Conservation (phyloP, 2,888 invertebrate genomes). For the Sepiola atlantica region DNA sequence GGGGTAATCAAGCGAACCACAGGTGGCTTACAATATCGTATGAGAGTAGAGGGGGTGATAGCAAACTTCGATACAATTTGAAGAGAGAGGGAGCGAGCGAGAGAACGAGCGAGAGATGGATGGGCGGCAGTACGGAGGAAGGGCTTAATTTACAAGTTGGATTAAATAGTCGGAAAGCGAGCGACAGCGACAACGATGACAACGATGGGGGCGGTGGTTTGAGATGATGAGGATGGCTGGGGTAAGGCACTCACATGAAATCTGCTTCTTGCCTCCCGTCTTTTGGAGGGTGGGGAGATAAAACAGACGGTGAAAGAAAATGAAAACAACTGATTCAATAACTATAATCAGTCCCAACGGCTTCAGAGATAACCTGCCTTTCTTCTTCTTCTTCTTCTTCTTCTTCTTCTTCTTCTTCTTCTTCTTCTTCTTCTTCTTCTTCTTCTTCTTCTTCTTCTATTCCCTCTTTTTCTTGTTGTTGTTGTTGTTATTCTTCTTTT, state of each 20-base stretch:
- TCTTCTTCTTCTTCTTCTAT: background rate
- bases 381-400: no score
- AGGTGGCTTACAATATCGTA: constrained; percentile 36
- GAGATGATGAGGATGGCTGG: background rate
- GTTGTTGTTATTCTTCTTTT: background rate
- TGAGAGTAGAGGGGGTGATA: constrained; percentile 38
- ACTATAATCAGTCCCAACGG: background rate
- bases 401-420: background rate
- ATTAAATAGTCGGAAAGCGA: background rate
- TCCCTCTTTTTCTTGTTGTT: background rate
- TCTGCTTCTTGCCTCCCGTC: background rate
- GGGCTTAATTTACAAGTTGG: constrained; percentile 37
- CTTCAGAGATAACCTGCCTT: background rate
- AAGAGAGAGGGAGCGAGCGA: background rate
- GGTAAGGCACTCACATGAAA: background rate
- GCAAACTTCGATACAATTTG: background rate
- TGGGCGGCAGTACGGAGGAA: no score
- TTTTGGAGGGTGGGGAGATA: background rate
- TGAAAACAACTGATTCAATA: background rate
- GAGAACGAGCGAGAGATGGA: background rate
- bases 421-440: background rate
- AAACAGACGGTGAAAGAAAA: background rate
- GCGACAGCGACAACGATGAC: background rate
- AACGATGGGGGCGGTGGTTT: background rate
- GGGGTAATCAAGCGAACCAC: constrained; percentile 41